Conservation (phyloP, 1,140 invertebrate species). For the Steinernema feltiae region DNA sequence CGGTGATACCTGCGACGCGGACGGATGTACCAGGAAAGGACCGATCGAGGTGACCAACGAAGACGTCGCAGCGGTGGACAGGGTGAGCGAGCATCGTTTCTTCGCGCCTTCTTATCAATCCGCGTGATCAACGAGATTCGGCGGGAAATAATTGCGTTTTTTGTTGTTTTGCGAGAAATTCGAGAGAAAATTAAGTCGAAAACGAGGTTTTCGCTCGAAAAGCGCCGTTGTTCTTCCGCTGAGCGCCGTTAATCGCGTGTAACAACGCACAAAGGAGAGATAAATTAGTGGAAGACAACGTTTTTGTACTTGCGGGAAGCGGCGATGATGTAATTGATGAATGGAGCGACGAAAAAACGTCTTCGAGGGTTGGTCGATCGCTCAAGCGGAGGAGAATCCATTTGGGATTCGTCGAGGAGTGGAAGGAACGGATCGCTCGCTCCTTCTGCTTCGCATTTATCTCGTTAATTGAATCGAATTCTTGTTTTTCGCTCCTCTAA, state of each 20-base stretch:
- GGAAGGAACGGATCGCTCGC: too few species aligned
- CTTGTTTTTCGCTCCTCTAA: too few species aligned
- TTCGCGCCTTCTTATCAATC: neutral
- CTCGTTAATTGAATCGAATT: too few species aligned
- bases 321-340: neutral
- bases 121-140: neutral
- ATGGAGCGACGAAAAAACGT: neutral
- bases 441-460: too few species aligned
- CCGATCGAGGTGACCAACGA: constrained; percentile 18
- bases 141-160: neutral
- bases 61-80: constrained; percentile 41
- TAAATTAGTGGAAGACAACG: too few species aligned
- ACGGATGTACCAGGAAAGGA: constrained; percentile 28
- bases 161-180: too few species aligned
- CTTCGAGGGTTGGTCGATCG: neutral
- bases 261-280: too few species aligned
- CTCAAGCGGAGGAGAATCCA: neutral
- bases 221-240: too few species aligned
- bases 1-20: constrained; percentile 49
- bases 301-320: too few species aligned
- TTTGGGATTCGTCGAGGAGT: neutral
- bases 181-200: too few species aligned
- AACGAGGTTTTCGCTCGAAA: too few species aligned
- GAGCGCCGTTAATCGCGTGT: too few species aligned
- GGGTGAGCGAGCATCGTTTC: constrained; percentile 29